A percentile compares a stretch with the other conserved stretches of the same genome.
phyloP scores from a whole-genome alignment of 2,888 invertebrate genomes.

The Scaptomyza tumidula region DNA sequence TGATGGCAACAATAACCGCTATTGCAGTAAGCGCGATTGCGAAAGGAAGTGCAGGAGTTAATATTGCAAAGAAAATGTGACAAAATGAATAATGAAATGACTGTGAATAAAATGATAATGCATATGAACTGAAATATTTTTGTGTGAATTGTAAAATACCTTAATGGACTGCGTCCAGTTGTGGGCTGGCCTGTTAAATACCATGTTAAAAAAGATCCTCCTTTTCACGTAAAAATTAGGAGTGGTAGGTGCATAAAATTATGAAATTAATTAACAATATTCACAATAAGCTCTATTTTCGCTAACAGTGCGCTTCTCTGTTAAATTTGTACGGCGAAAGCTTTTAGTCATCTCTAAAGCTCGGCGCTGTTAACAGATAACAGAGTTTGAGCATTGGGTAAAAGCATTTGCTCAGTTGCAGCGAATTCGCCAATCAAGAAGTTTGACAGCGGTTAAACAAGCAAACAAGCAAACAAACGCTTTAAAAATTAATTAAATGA shows the following conservation, averaged over 20 bases:
- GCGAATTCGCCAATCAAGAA: constrained; percentile 34
- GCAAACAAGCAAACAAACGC: constrained; percentile 26
- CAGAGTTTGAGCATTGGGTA: constrained; percentile 9
- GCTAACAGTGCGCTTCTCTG: background rate
- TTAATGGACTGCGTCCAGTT: too few relatives aligned
- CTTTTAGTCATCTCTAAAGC: constrained; percentile 4
- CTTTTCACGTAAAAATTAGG: background rate
- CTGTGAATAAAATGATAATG: background rate
- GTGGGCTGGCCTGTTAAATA: too few relatives aligned
- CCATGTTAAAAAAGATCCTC: too few relatives aligned
- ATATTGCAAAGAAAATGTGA: background rate
- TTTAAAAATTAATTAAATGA: constrained; percentile 29
- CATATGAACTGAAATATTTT: background rate
- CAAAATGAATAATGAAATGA: background rate
- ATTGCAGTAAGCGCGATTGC: constrained; percentile 7
- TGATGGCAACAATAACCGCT: constrained; percentile 27
- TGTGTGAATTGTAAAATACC: too few relatives aligned
- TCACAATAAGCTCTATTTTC: background rate
- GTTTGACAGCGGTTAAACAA: constrained; percentile 38
- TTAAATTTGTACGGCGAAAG: constrained; percentile 5
- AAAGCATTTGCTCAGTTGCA: constrained; percentile 10
- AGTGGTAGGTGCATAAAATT: background rate
- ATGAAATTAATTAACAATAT: background rate
- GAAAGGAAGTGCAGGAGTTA: constrained; percentile 1
- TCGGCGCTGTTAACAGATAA: constrained; percentile 20